These are phyloP conservation scores for Microtus pennsylvanicus DNA, from an alignment of 2,113 vertebrate genomes.

Conservation along the genomic window DNA sequence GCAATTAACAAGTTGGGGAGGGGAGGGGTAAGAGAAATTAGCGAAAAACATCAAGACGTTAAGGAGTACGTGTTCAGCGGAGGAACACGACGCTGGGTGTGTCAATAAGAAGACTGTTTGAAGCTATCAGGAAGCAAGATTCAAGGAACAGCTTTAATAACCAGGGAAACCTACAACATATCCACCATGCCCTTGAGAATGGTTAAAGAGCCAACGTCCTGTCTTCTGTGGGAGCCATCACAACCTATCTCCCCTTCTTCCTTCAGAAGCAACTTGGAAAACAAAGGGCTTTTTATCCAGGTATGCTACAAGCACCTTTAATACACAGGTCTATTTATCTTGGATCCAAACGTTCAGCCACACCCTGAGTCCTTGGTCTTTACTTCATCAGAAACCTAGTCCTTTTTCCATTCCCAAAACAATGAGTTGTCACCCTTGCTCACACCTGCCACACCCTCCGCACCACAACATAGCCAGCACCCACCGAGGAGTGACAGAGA, in stretches of 20 bases:
- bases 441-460: not conserved
- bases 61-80: not conserved
- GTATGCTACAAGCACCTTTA: conserved; percentile 51
- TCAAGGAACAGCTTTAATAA: conserved; percentile 34
- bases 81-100: not conserved
- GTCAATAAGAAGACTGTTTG: not conserved
- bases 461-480: not conserved
- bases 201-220: not conserved
- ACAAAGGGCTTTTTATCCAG: conserved; percentile 66
- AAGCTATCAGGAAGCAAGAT: not conserved
- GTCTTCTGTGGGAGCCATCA: conserved; percentile 44
- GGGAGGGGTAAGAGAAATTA: not conserved
- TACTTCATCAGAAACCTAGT: conserved; percentile 68
- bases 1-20: conserved; percentile 57
- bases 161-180: conserved; percentile 24
- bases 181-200: conserved; percentile 1
- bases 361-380: conserved; percentile 70
- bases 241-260: conserved; percentile 25
- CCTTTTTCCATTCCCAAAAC: conserved; percentile 60
- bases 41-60: conserved; percentile 10
- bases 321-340: conserved; percentile 62
- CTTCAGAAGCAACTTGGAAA: conserved; percentile 67
- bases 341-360: conserved; percentile 55
- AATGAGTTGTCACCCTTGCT: conserved; percentile 37
- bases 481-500: not conserved